These are phyloP conservation scores for Pseudomyrmex flavicornis DNA, from an alignment of 1,140 invertebrate species.

Conservation along the genomic window DNA sequence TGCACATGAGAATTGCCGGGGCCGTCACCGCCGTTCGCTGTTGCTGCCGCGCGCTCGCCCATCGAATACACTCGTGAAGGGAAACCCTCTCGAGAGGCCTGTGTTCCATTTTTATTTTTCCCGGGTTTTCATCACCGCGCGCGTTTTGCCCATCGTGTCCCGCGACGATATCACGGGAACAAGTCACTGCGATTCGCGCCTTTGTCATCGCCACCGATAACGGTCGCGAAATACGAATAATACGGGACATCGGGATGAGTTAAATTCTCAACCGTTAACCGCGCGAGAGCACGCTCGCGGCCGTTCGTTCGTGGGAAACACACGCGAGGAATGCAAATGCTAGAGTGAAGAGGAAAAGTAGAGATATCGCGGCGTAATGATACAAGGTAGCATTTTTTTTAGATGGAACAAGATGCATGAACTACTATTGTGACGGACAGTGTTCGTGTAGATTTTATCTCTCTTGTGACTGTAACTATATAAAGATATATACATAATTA, in stretches of 20 bases:
- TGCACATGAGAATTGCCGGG: slow-evolving; percentile 45
- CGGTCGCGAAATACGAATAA: slow-evolving; percentile 43
- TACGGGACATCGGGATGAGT: slow-evolving; percentile 42
- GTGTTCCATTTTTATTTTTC: slow-evolving; percentile 29
- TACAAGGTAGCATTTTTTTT: background rate
- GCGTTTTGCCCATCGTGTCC: background rate
- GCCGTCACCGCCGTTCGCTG: slow-evolving; percentile 14
- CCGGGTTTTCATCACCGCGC: slow-evolving; percentile 19
- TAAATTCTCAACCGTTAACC: slow-evolving; percentile 53
- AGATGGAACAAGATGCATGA: background rate
- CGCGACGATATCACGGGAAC: slow-evolving; percentile 10
- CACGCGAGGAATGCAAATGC: slow-evolving; percentile 40
- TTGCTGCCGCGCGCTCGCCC: slow-evolving; percentile 29
- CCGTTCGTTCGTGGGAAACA: slow-evolving; percentile 47
- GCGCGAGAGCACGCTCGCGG: slow-evolving; percentile 14
- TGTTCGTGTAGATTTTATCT: background rate
- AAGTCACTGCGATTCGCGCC: slow-evolving; percentile 24
- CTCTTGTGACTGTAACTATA: background rate
- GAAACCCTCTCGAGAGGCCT: slow-evolving; percentile 60
- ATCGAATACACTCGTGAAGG: slow-evolving; percentile 51
- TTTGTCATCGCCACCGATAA: slow-evolving; percentile 32
- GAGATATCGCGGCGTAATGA: slow-evolving; percentile 14
- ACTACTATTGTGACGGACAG: background rate
- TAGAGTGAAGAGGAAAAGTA: slow-evolving; percentile 35
- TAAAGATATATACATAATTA: background rate